Percentiles rank a stretch among this genome's conserved stretches.
phyloP scores from a whole-genome alignment of 2,113 vertebrate species.

The Pimephales promelas region DNA sequence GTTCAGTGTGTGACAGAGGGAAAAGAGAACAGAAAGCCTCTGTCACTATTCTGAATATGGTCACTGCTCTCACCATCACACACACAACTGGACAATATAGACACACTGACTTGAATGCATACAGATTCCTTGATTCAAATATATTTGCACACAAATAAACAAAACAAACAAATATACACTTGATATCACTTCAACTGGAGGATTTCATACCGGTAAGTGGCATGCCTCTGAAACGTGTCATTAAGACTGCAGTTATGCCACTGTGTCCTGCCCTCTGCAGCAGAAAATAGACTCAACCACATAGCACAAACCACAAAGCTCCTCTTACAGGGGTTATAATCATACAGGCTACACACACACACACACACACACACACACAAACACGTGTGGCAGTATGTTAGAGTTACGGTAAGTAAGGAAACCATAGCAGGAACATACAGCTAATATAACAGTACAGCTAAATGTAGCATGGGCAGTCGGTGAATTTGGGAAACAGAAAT shows the following conservation, averaged over 20 bases:
- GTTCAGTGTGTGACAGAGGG: slow-evolving; percentile 58
- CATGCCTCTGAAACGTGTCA: slow-evolving; percentile 72
- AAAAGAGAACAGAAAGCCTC: slow-evolving; percentile 62
- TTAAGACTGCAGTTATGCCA: slow-evolving; percentile 75
- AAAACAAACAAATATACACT: slow-evolving; percentile 46
- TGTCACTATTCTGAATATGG: slow-evolving; percentile 62
- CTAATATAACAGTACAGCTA: not conserved
- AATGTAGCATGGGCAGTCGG: slow-evolving; percentile 40
- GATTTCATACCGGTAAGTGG: slow-evolving; percentile 67
- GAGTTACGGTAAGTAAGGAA: slow-evolving; percentile 37
- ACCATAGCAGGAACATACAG: slow-evolving; percentile 46
- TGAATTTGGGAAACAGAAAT: not conserved
- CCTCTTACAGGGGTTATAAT: slow-evolving; percentile 72
- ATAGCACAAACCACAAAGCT: slow-evolving; percentile 68
- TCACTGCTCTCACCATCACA: slow-evolving; percentile 42
- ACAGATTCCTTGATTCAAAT: not conserved
- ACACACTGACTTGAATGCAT: slow-evolving; percentile 16
- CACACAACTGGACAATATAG: slow-evolving; percentile 53
- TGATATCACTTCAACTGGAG: not conserved
- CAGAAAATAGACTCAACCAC: slow-evolving; percentile 79
- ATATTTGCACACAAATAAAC: slow-evolving; percentile 57
- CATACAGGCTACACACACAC: slow-evolving; percentile 56
- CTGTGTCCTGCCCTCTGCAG: slow-evolving; percentile 64
- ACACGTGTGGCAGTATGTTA: slow-evolving; percentile 22
- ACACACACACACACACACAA: slow-evolving; percentile 24